A percentile compares a stretch with the other conserved stretches of the same genome.
Evolutionary conservation across 2,797 vertebrate species (phyloP).

Genomic region (Buphagus erythrorhynchus): DNA sequence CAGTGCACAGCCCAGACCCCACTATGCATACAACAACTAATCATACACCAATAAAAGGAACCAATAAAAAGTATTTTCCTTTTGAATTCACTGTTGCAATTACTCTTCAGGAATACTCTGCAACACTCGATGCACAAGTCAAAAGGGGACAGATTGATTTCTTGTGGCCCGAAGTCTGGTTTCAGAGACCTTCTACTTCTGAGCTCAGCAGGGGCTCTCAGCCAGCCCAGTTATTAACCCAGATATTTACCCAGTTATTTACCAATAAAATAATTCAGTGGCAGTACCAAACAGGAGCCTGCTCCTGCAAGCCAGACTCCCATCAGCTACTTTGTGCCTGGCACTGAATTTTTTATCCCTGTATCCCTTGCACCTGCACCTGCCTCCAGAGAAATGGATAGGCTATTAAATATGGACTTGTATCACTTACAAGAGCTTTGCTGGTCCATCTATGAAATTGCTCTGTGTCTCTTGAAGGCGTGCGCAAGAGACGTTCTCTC

Average conservation of each 20-base stretch:
- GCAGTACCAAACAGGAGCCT: neutral
- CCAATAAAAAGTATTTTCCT: neutral
- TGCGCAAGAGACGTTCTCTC: neutral
- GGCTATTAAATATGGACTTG: conserved; percentile 50
- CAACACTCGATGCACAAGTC: neutral
- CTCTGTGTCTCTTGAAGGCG: conserved; percentile 42
- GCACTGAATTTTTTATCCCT: neutral
- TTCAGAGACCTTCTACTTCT: neutral
- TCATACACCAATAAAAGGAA: neutral
- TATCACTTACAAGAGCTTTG: conserved; percentile 49
- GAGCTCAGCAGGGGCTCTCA: neutral
- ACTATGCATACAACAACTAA: neutral
- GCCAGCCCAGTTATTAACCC: neutral
- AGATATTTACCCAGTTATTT: neutral
- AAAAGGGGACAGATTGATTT: neutral
- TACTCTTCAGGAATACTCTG: neutral
- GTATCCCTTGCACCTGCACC: neutral
- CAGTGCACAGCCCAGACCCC: neutral
- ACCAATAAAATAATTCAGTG: neutral
- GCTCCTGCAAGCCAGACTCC: neutral
- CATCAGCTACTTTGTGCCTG: neutral
- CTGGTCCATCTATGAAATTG: conserved; percentile 36
- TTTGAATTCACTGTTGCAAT: neutral
- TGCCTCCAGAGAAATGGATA: conserved; percentile 15
- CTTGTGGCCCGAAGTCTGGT: neutral